phyloP scores from a whole-genome alignment of 2,113 vertebrate genomes.

The Pungitius pungitius region DNA sequence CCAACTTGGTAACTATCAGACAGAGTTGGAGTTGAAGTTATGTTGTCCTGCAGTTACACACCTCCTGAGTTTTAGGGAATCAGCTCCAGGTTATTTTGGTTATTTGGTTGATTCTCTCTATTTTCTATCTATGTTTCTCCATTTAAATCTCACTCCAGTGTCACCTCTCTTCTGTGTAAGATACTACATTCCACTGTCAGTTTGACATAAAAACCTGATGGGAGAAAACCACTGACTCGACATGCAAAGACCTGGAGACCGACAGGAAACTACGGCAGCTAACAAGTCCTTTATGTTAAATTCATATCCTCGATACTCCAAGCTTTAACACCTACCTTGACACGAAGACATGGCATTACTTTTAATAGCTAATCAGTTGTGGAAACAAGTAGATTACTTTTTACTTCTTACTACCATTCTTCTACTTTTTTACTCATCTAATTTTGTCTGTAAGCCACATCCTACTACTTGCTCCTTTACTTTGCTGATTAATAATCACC shows the following conservation, averaged over 20 bases:
- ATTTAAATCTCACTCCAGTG: background rate
- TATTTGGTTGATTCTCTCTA: constrained; percentile 1
- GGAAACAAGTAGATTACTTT: background rate
- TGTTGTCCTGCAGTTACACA: constrained; percentile 10
- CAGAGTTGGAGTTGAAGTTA: constrained; percentile 6
- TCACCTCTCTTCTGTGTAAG: constrained; percentile 7
- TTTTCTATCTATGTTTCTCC: constrained; percentile 7
- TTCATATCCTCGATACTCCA: background rate
- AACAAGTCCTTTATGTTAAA: background rate
- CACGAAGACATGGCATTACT: background rate
- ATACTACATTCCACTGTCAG: constrained; percentile 35
- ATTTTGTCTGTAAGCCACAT: background rate
- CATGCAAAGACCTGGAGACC: background rate
- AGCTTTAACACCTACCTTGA: background rate
- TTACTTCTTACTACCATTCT: too few relatives aligned
- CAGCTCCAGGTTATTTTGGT: constrained; percentile 17
- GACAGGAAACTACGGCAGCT: background rate
- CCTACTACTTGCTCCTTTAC: background rate
- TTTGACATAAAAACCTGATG: constrained; percentile 13
- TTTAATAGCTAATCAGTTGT: background rate
- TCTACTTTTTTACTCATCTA: background rate
- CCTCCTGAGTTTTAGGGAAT: constrained; percentile 19
- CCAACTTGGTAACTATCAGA: constrained; percentile 26
- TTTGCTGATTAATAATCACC: too few relatives aligned
- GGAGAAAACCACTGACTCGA: constrained; percentile 11